phyloP scores from a whole-genome alignment of 2,888 invertebrate genomes.

The Philhelius pedissequus region DNA sequence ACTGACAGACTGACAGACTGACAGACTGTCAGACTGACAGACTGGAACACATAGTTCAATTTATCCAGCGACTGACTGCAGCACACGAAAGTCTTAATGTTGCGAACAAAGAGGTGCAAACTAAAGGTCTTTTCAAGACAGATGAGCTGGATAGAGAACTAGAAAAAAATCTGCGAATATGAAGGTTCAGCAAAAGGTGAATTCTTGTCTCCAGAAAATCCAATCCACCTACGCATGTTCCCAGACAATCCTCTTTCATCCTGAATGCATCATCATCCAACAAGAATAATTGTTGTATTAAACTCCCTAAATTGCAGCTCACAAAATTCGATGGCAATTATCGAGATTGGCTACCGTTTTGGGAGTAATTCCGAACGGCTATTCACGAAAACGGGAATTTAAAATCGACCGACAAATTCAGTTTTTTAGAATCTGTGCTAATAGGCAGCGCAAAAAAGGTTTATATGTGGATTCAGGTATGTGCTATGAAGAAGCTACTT shows the following conservation, averaged over 20 bases:
- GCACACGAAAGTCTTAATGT: background rate
- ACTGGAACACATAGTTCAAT: no score
- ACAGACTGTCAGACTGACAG: no score
- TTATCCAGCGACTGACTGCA: no score
- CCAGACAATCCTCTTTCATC: background rate
- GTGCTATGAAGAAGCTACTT: constrained; percentile 8
- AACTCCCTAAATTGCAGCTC: background rate
- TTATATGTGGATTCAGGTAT: constrained; percentile 9
- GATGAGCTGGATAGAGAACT: background rate
- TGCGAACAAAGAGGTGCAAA: background rate
- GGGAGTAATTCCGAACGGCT: constrained; percentile 15
- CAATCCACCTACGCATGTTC: background rate
- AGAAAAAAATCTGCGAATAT: constrained; percentile 2
- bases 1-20: no score
- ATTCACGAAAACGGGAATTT: constrained; percentile 14
- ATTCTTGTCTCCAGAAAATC: background rate
- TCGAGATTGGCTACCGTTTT: background rate
- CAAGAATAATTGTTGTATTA: background rate
- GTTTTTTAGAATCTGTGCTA: constrained; percentile 12
- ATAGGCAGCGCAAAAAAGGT: constrained; percentile 15
- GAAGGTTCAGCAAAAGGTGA: background rate
- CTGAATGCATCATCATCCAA: no score
- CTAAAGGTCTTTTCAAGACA: background rate
- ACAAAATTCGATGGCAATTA: constrained; percentile 3
- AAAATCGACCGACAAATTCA: background rate